Conservation (phyloP, 2,888 invertebrate species). For the Tuberolachnus salignus region DNA sequence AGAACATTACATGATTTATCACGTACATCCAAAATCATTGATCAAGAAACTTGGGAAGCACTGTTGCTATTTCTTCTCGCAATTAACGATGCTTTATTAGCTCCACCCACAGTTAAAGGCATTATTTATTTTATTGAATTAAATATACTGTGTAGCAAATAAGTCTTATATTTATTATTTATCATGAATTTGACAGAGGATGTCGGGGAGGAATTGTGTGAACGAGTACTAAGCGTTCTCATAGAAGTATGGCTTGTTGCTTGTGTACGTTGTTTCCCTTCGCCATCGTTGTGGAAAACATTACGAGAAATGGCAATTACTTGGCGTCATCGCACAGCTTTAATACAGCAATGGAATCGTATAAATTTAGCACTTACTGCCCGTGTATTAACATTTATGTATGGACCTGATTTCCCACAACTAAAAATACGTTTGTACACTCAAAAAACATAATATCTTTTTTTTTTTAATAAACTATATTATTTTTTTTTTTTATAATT, state of each 20-base stretch:
- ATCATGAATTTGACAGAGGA: conserved; percentile 69
- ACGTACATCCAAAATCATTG: conserved; percentile 75
- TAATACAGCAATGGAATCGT: conserved; percentile 94
- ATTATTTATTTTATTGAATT: no score
- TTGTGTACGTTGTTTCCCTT: conserved; percentile 84
- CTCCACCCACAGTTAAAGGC: conserved; percentile 87
- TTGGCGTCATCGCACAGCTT: conserved; percentile 92
- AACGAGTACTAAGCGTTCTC: conserved; percentile 89
- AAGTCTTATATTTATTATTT: not conserved
- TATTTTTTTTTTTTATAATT: conserved; percentile 54
- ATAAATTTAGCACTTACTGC: conserved; percentile 89
- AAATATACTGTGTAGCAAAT: no score
- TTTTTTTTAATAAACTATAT: not conserved
- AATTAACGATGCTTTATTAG: conserved; percentile 87
- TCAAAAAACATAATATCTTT: conserved; percentile 12
- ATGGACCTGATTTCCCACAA: conserved; percentile 82
- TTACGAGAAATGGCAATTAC: conserved; percentile 88
- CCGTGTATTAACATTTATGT: conserved; percentile 82
- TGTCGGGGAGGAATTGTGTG: conserved; percentile 93
- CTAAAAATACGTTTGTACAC: conserved; percentile 72
- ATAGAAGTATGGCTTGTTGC: conserved; percentile 84
- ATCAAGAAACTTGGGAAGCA: conserved; percentile 89
- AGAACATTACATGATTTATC: conserved; percentile 82
- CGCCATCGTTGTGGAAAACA: conserved; percentile 95
- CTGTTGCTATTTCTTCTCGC: conserved; percentile 84